Evolutionary conservation across 1,140 invertebrate species (phyloP), one percentile per base, ranked within the genome.

Genomic region (Heterodera schachtii): DNA sequence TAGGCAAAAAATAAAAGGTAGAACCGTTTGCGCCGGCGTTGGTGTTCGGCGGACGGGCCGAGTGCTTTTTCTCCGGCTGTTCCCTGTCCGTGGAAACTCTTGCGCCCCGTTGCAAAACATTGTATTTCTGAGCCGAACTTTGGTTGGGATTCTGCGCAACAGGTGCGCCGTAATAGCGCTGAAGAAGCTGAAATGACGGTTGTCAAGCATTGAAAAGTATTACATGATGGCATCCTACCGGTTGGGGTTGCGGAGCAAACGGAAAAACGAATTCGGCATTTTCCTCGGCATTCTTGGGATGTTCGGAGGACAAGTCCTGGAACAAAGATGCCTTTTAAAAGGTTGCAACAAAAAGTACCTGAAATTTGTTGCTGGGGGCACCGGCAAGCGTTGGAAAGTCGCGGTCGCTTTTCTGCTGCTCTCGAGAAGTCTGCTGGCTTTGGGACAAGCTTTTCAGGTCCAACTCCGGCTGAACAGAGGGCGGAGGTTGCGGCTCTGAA

Each of bases 371-470:
- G 44, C 13, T 80, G 19, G 75, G 77, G 11, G 83, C 81, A 52
- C 83, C 80, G 43, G 87, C 86, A 57, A 87, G 75, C 8, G 87
- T 75, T 43, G 87, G 87, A 66, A 88, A 87, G 46, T 87, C 87
- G 77, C 86, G 87, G 73, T 84, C 83, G 84, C 75, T 84, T 13
- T 49, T 46, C 47, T 66, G 74, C 60, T 77, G 76, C 46, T 64
- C 79, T 57, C 52, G 84, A 47, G 49, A 49, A 66, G 11, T 66
- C 44, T 9, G 70, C 49, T 83, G 79, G 52, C 41, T 52, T 57
- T 83, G 84, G 73, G 66, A 73, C 47, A 75, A 21, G n/a, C 21
- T 43, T 11, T 73, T 21, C 46, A 44, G 76, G 21, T 11, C 7
- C 66, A 46, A 43, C 52, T 60, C 76, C 11, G 64, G 41, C 31